Evolutionary conservation across 2,797 vertebrate genomes (phyloP).

Genomic region (Nannoperca obscura): DNA sequence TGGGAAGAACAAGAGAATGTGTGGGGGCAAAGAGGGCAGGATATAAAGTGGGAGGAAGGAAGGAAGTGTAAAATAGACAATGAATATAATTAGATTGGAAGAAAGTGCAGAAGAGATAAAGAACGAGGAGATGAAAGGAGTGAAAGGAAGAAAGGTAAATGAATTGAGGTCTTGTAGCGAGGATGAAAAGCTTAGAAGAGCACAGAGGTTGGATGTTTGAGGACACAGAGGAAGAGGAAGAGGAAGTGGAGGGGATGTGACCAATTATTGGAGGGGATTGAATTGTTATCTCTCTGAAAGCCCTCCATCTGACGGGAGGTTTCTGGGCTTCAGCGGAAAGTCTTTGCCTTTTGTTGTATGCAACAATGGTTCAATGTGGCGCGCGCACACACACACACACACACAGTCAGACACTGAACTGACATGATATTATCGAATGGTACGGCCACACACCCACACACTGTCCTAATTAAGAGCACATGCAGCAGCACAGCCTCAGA

Average conservation of each 20-base stretch:
- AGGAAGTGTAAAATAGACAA: background rate
- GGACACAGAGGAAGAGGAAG: background rate
- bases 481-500: constrained; percentile 12
- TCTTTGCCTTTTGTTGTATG: constrained; percentile 27
- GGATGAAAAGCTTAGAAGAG: constrained; percentile 43
- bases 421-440: constrained; percentile 61
- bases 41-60: background rate
- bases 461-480: constrained; percentile 51
- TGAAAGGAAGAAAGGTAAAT: constrained; percentile 11
- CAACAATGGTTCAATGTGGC: constrained; percentile 17
- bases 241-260: constrained; percentile 12
- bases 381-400: constrained; percentile 9
- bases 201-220: constrained; percentile 18
- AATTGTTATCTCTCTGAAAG: constrained; percentile 36
- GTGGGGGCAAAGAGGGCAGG: constrained; percentile 23
- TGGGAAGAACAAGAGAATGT: background rate
- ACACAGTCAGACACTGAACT: constrained; percentile 16
- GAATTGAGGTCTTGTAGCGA: constrained; percentile 13
- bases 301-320: constrained; percentile 33
- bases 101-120: constrained; percentile 3
- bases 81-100: constrained; percentile 38
- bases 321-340: constrained; percentile 24
- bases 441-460: constrained; percentile 55
- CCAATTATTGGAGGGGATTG: background rate
- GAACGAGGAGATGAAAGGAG: background rate